Percentiles rank a stretch among this genome's conserved stretches.
Evolutionary conservation across 2,113 vertebrate species (phyloP).

Genomic region (Neodontobutis hainanensis): DNA sequence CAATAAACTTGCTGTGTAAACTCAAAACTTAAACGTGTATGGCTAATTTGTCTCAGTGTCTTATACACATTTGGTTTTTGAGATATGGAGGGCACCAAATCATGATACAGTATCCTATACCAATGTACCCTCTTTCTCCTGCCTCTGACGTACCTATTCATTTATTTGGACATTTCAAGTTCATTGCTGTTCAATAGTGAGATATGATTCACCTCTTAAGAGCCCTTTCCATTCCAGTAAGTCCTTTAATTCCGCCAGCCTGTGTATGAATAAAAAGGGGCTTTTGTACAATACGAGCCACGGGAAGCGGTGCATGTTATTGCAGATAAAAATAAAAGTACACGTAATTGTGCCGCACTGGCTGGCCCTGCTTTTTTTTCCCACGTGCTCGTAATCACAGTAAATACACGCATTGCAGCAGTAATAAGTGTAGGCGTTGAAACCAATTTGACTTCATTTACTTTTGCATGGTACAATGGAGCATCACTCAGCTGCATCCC

Average conservation of each 20-base stretch:
- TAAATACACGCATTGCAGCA: constrained; percentile 6
- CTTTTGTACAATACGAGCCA: background rate
- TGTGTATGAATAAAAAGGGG: background rate
- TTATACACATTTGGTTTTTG: no score
- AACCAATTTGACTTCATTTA: constrained; percentile 13
- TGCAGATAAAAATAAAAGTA: background rate
- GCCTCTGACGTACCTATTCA: no score
- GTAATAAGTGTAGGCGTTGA: constrained; percentile 1
- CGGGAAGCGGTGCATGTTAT: background rate
- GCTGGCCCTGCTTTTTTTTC: no score
- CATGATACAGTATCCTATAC: no score
- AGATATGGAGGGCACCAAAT: no score
- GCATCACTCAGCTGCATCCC: background rate
- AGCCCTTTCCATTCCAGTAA: constrained; percentile 1
- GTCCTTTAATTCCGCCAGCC: background rate
- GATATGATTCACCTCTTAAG: background rate
- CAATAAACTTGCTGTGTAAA: no score
- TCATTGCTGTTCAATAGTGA: background rate
- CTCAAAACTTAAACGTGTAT: no score
- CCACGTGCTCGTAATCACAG: background rate
- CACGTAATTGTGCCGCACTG: background rate
- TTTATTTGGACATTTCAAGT: background rate
- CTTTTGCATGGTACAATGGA: background rate
- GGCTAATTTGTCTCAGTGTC: no score
- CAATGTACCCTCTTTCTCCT: background rate